phyloP scores from a whole-genome alignment of 2,888 invertebrate genomes.

The Eutolmus rufibarbis region DNA sequence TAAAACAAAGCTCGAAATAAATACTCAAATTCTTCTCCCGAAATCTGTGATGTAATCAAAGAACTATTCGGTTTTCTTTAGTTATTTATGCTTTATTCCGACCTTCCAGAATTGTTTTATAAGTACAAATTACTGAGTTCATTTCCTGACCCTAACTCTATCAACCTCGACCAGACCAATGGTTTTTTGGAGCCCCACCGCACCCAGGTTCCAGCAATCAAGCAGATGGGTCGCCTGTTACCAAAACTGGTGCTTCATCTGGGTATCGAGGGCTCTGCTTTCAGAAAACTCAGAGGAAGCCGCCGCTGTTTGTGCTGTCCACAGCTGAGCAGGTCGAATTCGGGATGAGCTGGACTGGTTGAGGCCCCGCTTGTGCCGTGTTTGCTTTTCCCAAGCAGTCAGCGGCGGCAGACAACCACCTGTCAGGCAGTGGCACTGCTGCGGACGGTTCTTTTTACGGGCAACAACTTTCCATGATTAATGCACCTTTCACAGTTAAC shows the following conservation, averaged over 20 bases:
- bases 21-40: too few relatives aligned
- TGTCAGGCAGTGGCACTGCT: not conserved
- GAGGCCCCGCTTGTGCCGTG: not conserved
- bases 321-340: not conserved
- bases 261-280: not conserved
- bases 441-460: not conserved
- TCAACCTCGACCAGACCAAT: not conserved
- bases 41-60: too few relatives aligned
- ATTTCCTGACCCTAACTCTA: not conserved
- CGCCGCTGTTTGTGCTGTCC: not conserved
- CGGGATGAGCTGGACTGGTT: not conserved
- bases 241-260: not conserved
- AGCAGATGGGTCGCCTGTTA: not conserved
- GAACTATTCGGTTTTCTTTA: too few relatives aligned
- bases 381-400: not conserved
- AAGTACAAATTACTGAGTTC: too few relatives aligned
- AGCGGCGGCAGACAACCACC: not conserved
- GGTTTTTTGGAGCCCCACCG: not conserved
- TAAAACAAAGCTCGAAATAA: too few relatives aligned
- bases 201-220: not conserved
- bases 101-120: too few relatives aligned
- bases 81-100: too few relatives aligned
- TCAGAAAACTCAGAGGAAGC: not conserved
- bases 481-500: conserved; percentile 31
- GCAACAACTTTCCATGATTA: conserved; percentile 19